Evolutionary conservation across 2,888 invertebrate genomes (phyloP).

Genomic region (Orthosia gracilis): DNA sequence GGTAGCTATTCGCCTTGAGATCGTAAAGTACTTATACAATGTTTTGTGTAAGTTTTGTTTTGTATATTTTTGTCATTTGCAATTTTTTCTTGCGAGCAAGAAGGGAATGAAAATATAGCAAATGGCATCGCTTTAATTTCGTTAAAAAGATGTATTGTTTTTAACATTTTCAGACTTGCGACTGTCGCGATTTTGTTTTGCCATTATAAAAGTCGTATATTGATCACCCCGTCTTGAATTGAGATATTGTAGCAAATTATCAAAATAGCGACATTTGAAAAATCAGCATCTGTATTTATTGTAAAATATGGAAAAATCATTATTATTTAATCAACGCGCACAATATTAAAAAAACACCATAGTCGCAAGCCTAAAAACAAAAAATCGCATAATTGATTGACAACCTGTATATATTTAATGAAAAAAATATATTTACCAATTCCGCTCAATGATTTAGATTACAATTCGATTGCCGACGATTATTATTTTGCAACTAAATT

Average conservation of each 20-base stretch:
- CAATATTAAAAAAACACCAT: conserved; percentile 6
- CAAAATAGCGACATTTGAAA: conserved; percentile 7
- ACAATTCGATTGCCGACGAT: conserved; percentile 37
- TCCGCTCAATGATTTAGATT: conserved; percentile 57
- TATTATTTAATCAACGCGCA: conserved; percentile 14
- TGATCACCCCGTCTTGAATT: conserved; percentile 16
- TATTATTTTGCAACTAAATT: conserved; percentile 44
- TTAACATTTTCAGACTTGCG: conserved; percentile 39
- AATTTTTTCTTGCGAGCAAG: conserved; percentile 52
- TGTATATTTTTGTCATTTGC: conserved; percentile 48
- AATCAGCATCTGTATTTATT: conserved; percentile 42
- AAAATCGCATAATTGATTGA: conserved; percentile 42
- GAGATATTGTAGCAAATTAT: conserved; percentile 5
- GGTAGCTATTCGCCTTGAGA: conserved; percentile 71
- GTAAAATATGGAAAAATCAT: conserved; percentile 13
- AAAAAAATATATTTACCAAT: conserved; percentile 35
- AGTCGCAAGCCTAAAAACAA: conserved; percentile 38
- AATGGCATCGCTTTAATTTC: conserved; percentile 51
- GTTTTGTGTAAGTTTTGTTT: conserved; percentile 54
- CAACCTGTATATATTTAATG: conserved; percentile 52
- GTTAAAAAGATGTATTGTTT: conserved; percentile 29
- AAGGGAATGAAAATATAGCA: conserved; percentile 40
- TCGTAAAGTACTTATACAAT: conserved; percentile 60
- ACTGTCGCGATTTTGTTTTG: conserved; percentile 27
- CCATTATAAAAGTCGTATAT: conserved; percentile 29